These are phyloP conservation scores for Lasioglossum villosulum DNA, from an alignment of 2,888 invertebrate species.

Conservation along the genomic window DNA sequence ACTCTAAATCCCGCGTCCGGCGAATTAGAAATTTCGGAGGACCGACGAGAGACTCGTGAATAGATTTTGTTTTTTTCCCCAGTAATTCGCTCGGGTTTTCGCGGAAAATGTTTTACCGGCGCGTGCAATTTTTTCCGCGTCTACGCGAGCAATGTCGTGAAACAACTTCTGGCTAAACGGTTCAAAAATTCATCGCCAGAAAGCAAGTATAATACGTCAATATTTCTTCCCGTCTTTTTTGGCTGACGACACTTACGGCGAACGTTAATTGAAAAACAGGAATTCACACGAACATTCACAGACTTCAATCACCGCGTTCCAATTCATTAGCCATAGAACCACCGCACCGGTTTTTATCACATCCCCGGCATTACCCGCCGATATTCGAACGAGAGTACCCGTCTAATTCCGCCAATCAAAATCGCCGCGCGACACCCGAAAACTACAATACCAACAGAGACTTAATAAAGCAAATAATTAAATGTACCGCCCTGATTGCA, in stretches of 20 bases:
- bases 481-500: slow-evolving; percentile 17
- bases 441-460: slow-evolving; percentile 3
- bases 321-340: background rate
- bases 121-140: background rate
- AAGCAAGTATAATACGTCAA: background rate
- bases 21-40: slow-evolving; percentile 13
- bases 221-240: background rate
- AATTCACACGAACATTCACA: background rate
- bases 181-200: background rate
- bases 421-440: background rate
- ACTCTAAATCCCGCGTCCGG: slow-evolving; percentile 21
- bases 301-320: background rate
- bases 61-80: background rate
- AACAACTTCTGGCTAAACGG: background rate
- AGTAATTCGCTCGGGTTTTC: background rate
- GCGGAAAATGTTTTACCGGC: background rate
- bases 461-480: slow-evolving; percentile 21
- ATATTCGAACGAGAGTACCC: background rate
- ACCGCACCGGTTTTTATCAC: background rate
- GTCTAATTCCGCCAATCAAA: slow-evolving; percentile 6
- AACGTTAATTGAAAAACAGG: background rate
- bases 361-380: background rate
- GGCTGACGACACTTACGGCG: background rate
- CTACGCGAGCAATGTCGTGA: background rate
- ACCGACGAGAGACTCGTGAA: background rate